These are phyloP conservation scores for Leptinotarsa peninsularis DNA, from an alignment of 2,888 invertebrate species.

Conservation along the genomic window DNA sequence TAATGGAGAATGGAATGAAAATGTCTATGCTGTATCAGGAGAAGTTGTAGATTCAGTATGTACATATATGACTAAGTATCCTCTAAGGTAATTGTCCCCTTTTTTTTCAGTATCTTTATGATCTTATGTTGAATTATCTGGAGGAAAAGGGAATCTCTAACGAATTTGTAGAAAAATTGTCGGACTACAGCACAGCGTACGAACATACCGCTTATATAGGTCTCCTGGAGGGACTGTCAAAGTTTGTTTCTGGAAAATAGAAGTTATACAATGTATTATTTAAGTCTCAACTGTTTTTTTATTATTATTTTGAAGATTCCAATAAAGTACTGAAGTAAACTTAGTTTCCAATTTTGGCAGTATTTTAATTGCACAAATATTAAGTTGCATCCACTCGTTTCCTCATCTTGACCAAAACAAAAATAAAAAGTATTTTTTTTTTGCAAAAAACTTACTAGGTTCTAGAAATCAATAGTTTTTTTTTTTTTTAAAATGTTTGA, in stretches of 20 bases:
- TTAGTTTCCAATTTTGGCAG: no score
- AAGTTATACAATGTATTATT: constrained; percentile 22
- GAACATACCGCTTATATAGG: constrained; percentile 94
- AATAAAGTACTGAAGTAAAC: constrained; percentile 27
- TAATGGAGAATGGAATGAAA: constrained; percentile 88
- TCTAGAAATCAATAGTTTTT: no score
- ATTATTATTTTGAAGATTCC: constrained; percentile 34
- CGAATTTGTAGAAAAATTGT: constrained; percentile 90
- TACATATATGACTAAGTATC: neutral
- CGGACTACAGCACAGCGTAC: constrained; percentile 89
- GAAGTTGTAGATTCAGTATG: constrained; percentile 95
- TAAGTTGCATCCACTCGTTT: no score
- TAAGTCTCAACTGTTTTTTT: constrained; percentile 37
- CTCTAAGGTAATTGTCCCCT: constrained; percentile 13
- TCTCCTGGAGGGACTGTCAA: constrained; percentile 86
- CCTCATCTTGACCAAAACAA: no score
- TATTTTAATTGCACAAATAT: no score
- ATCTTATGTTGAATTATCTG: constrained; percentile 92
- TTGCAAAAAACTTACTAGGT: no score
- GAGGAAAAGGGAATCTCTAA: constrained; percentile 97
- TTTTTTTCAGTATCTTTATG: constrained; percentile 86
- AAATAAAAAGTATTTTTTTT: no score
- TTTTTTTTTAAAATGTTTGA: no score
- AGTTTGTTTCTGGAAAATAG: constrained; percentile 79
- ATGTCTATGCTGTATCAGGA: constrained; percentile 90